Evolutionary conservation across 2,888 invertebrate species (phyloP), one percentile per base, ranked within the genome.

Genomic region (Cylindroiulus punctatus): DNA sequence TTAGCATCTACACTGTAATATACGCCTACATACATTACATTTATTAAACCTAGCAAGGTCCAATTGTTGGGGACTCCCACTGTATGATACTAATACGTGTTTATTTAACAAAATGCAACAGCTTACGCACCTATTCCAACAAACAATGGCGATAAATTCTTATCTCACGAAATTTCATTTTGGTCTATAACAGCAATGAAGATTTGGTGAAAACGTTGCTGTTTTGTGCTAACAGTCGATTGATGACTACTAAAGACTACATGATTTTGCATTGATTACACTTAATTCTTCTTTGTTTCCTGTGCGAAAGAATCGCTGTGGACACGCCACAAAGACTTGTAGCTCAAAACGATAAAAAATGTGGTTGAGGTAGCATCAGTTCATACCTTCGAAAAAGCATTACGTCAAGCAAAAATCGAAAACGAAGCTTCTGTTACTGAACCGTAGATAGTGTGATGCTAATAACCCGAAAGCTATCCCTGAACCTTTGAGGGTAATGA

Each of bases 401-500:
- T 19, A 65, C 65, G n/a, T 65, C n/a, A 26, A 65, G 65, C 12
- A 65, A 36, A 36, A 36, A 65, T n/a, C n/a, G n/a, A 65, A 65
- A 52, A 52, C 19, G n/a, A 26, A 26, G n/a, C 12, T 10, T 65
- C 65, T 65, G 65, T 26, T 65, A 12, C 65, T 65, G 65, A 65
- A 65, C 65, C 65, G 65, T 26, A 65, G n/a, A 65, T 26, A 65
- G 65, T 65, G 65, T 26, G 65, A 65, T 26, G 65, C 26, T 65
- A 65, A 65, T 65, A 65, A 65, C 65, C 65, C 65, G 65, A 65
- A 65, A 65, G 65, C 65, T 10, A 65, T 65, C 26, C 26, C 65
- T 65, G 65, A 65, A 65, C 65, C 65, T 65, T 65, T 65, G 65
- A 12, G 65, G 65, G 26, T 65, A 65, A 65, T 65, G 65, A 65